Conservation (phyloP, 2,113 vertebrate species). For the Orientallactaga bullata region DNA sequence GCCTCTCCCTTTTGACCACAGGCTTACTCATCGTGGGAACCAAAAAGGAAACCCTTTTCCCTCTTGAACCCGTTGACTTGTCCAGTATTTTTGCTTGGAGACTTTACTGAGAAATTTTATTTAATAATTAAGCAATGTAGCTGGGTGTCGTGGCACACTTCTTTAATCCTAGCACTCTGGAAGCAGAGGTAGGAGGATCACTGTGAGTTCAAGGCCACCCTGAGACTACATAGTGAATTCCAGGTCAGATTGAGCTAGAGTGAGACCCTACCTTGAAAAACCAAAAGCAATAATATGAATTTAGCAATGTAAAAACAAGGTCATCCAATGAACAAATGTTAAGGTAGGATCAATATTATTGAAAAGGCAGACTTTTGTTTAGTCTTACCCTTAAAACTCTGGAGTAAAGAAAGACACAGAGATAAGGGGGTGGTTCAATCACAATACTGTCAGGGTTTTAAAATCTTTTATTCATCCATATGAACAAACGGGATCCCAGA, state of each 20-base stretch:
- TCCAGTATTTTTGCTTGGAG: not conserved
- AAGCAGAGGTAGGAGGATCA: no score
- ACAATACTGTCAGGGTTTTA: not conserved
- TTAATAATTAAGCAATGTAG: not conserved
- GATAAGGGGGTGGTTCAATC: not conserved
- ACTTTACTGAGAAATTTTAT: not conserved
- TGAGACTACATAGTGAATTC: no score
- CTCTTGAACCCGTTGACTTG: not conserved
- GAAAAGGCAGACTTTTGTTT: slow-evolving; percentile 1
- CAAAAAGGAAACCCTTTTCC: not conserved
- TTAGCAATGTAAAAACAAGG: slow-evolving; percentile 6
- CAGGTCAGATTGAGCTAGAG: no score
- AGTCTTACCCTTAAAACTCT: not conserved
- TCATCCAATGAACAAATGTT: not conserved
- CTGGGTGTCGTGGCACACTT: no score
- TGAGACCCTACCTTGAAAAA: no score
- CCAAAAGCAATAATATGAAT: not conserved
- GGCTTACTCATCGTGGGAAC: not conserved
- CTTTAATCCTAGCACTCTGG: no score
- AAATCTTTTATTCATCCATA: not conserved
- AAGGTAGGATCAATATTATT: not conserved
- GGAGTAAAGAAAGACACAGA: not conserved
- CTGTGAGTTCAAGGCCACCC: no score
- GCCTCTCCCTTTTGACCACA: slow-evolving; percentile 1
- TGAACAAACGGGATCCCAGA: not conserved